Base-by-base conservation (phyloP, 2,113 vertebrate species). In the Taurulus bubalis region DNA sequence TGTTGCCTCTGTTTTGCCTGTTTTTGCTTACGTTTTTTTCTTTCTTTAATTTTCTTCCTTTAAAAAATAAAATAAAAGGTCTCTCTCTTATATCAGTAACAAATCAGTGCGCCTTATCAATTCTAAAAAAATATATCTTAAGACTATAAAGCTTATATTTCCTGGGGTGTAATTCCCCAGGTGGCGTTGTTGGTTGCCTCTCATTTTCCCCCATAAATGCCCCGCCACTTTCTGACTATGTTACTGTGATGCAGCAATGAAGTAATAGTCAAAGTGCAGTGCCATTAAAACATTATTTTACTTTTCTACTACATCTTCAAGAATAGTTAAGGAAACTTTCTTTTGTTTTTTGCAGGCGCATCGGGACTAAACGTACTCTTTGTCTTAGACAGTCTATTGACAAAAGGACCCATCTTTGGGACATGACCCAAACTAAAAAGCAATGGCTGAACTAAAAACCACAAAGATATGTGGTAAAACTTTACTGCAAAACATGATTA, bases 401-500 rank as follows among this genome's bases (percentile, higher is more conserved):
- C 24, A 85, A 59, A 64, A 62, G 3, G 24, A 60, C 20, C 70
- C 8, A 72, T 16, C 1, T 24, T 59, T 62, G 22, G 24, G n/a
- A 59, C 30, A 49, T 56, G 49, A 75, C 10, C 28, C 47, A 58
- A 28, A 66, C 26, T 59, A 45, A 68, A 59, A 78, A 73, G 24
- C 49, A 70, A 49, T 55, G 53, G 45, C 55, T 53, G 45, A 75
- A 90, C 32, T 67, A 51, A 68, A 15, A 30, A 68, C 24, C 38
- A 55, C 45, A 86, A 81, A 80, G 28, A 6, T 62, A 55, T 53
- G 38, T 26, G 7, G 42, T 82, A 36, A 75, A 84, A 53, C 62
- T 80, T 74, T 83, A 45, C 51, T 12, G 8, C 22, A 28, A 68
- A 85, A 69, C 71, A 79, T 86, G 82, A 90, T 84, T 84, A 86